Evolutionary conservation across 2,797 vertebrate genomes (phyloP), one percentile per base, ranked within the genome.

Genomic region (Anabas testudineus): DNA sequence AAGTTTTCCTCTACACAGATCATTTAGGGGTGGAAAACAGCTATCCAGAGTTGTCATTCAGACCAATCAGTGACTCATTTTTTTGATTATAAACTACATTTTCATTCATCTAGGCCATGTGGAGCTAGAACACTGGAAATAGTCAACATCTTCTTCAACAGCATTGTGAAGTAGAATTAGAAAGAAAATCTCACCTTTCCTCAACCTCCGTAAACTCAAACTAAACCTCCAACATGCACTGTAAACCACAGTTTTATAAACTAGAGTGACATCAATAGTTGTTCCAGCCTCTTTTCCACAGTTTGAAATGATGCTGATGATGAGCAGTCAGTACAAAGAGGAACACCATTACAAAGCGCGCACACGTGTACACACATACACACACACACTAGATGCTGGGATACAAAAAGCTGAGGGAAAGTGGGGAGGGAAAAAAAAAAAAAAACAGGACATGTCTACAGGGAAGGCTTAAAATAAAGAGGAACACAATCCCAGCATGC

Each of bases 401-500:
- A 90, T 82, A 87, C 59, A 78, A 67, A 87, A 84, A 79, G 48
- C 76, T 42, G 75, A 80, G 64, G 67, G 46, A 84, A 82, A 88
- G 71, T 71, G 70, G 81, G 69, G 82, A 74, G 42, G 46, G 4
- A 46, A 68, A 82, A 84, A 76, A 22, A 39, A 62, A 74, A 77
- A 81, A 88, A 94, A 94, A 92, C 93, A 91, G 93, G 94, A 93
- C 94, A 94, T 91, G 94, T 94, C 94, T 94, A 90, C 88, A 94
- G 94, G 93, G 94, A 94, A 88, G 90, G 90, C 92, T 94, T 93
- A 94, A 95, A 95, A 95, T 95, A 95, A 95, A 93, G 91, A 93
- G 86, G 79, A 92, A 91, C 91, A 92, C 91, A 90, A 93, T 94
- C 93, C 93, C 93, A 94, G 92, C 89, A 92, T 92, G 92, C 91